phyloP scores from a whole-genome alignment of 2,113 vertebrate genomes.

The Macaca nemestrina region DNA sequence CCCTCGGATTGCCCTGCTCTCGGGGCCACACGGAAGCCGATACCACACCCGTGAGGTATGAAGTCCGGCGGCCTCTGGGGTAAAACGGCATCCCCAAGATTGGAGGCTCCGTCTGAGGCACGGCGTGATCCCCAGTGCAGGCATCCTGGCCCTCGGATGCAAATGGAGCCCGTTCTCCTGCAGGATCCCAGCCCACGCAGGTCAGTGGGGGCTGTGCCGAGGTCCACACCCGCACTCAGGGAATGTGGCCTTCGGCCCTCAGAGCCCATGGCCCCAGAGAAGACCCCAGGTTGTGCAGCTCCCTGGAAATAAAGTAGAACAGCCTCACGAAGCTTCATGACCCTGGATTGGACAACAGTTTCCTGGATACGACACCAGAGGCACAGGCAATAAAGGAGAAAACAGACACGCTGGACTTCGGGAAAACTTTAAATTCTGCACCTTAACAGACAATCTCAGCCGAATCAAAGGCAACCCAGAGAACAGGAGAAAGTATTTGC shows the following conservation, averaged over 20 bases:
- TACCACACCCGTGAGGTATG: accelerated
- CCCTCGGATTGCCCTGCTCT: neutral
- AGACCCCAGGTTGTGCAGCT: neutral
- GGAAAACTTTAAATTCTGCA: neutral
- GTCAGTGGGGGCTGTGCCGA: neutral
- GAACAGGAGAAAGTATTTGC: neutral
- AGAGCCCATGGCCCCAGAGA: neutral
- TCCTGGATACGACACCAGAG: too few species aligned
- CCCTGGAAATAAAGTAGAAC: neutral
- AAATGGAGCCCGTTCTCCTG: accelerated
- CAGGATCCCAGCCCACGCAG: accelerated
- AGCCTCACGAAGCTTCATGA: accelerated
- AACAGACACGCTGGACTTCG: neutral
- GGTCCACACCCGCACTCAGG: accelerated
- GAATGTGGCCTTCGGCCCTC: neutral
- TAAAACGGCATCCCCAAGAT: neutral
- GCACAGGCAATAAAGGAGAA: neutral
- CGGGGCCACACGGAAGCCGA: neutral
- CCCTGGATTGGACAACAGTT: neutral
- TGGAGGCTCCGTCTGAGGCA: neutral
- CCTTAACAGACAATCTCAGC: neutral
- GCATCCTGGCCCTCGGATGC: accelerated
- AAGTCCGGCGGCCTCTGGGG: too few species aligned
- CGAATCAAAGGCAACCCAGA: neutral
- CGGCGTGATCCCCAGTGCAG: neutral